phyloP scores from a whole-genome alignment of 30 jellyfish, hydroid and myxozoan species.

The Catostylus mosaicus region DNA sequence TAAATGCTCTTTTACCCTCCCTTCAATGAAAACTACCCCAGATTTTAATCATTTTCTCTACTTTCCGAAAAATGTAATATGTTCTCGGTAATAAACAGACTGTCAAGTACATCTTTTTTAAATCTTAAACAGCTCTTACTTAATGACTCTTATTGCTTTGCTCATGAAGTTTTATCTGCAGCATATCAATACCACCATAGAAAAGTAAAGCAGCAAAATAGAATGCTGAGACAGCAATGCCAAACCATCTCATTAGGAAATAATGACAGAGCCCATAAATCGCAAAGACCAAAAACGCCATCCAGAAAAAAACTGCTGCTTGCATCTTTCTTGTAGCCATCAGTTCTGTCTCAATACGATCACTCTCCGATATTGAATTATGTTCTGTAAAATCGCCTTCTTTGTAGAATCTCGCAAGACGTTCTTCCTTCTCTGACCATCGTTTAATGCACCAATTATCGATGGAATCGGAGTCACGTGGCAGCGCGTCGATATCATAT shows the following conservation, averaged over 20 bases:
- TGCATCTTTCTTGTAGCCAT: slow-evolving; percentile 32
- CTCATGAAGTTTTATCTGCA: slow-evolving; percentile 39
- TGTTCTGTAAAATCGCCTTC: slow-evolving; percentile 71
- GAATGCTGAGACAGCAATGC: slow-evolving; percentile 18
- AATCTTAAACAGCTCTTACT: no score
- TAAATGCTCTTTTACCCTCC: no score
- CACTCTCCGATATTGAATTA: slow-evolving; percentile 24
- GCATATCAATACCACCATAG: slow-evolving; percentile 76
- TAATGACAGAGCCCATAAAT: slow-evolving; percentile 23
- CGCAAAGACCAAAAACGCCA: slow-evolving; percentile 23
- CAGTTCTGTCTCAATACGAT: slow-evolving; percentile 17
- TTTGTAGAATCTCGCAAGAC: slow-evolving; percentile 78
- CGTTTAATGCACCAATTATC: slow-evolving; percentile 93
- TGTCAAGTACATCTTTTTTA: no score
- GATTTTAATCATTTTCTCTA: no score
- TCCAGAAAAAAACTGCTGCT: slow-evolving; percentile 59
- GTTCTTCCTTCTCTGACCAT: slow-evolving; percentile 89
- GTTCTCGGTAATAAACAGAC: no score
- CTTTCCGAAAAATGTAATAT: no score
- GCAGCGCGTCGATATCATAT: slow-evolving; percentile 68
- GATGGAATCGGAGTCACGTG: slow-evolving; percentile 76
- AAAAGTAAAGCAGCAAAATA: slow-evolving; percentile 2
- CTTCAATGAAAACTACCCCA: no score
- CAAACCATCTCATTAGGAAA: slow-evolving; percentile 37
- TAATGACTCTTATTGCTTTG: slow-evolving; percentile 36